Conservation (phyloP, 2,888 invertebrate species). For the Folsomia candida region DNA sequence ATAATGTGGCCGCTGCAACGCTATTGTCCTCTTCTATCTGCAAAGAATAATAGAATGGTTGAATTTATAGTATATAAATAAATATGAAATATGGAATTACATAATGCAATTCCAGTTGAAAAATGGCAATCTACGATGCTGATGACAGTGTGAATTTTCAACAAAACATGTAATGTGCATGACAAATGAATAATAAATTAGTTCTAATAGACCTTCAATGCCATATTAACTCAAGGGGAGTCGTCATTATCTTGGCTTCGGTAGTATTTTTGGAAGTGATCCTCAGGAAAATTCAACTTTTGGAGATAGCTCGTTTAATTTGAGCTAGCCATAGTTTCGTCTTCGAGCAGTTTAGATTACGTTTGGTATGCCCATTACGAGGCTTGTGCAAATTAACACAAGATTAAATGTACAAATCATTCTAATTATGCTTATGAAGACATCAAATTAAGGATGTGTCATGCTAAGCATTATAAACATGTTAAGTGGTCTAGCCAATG, state of each 20-base stretch:
- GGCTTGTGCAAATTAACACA: not conserved
- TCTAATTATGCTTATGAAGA: not conserved
- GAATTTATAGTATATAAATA: too few species aligned
- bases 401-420: not conserved
- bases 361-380: not conserved
- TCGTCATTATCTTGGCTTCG: not conserved
- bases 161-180: not conserved
- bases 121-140: too few species aligned
- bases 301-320: not conserved
- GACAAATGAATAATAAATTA: not conserved
- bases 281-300: not conserved
- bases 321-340: not conserved
- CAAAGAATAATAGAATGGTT: too few species aligned
- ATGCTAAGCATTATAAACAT: too few species aligned
- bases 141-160: too few species aligned
- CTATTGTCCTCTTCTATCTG: too few species aligned
- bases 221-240: not conserved
- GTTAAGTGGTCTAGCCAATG: too few species aligned
- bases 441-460: not conserved
- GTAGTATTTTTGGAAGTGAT: conserved; percentile 1
- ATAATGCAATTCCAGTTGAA: too few species aligned
- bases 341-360: not conserved
- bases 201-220: not conserved
- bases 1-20: too few species aligned
- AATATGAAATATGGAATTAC: too few species aligned